Evolutionary conservation across 2,888 invertebrate genomes (phyloP).

Genomic region (Choreutis nemorana): DNA sequence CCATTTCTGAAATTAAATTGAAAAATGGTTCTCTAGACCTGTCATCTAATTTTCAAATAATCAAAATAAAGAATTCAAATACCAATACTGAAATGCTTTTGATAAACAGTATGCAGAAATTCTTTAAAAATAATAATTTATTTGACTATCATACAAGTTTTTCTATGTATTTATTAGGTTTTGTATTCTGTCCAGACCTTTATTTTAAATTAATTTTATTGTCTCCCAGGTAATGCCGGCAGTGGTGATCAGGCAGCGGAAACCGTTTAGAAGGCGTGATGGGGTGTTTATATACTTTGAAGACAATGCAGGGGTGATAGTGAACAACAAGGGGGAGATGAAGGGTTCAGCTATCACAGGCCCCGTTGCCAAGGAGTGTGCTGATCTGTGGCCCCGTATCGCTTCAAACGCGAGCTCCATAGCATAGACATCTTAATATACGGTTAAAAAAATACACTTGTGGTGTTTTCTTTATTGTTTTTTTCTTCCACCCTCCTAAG

Average conservation of each 20-base stretch:
- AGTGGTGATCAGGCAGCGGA: slow-evolving; percentile 97
- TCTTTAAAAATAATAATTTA: background rate
- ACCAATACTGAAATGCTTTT: too few relatives aligned
- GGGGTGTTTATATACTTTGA: slow-evolving; percentile 99
- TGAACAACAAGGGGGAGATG: slow-evolving; percentile 99
- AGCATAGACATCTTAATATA: slow-evolving; percentile 68
- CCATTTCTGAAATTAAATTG: background rate
- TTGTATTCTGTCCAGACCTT: background rate
- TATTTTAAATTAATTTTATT: background rate
- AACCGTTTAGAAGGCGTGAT: slow-evolving; percentile 98
- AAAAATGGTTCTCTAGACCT: too few relatives aligned
- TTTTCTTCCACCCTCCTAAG: background rate
- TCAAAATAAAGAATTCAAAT: too few relatives aligned
- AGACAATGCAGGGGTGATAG: slow-evolving; percentile 99
- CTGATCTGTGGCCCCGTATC: slow-evolving; percentile 99
- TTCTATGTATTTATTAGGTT: background rate
- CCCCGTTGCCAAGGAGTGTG: slow-evolving; percentile 99
- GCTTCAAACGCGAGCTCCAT: slow-evolving; percentile 99
- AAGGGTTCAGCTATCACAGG: slow-evolving; percentile 99
- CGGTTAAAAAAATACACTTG: slow-evolving; percentile 22
- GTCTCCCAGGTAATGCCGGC: slow-evolving; percentile 91
- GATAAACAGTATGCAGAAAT: background rate
- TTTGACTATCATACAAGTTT: background rate
- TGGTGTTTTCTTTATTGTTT: slow-evolving; percentile 14
- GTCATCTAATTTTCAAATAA: too few relatives aligned